Base-by-base conservation (phyloP, 2,888 invertebrate genomes). In the Polietes domitor region DNA sequence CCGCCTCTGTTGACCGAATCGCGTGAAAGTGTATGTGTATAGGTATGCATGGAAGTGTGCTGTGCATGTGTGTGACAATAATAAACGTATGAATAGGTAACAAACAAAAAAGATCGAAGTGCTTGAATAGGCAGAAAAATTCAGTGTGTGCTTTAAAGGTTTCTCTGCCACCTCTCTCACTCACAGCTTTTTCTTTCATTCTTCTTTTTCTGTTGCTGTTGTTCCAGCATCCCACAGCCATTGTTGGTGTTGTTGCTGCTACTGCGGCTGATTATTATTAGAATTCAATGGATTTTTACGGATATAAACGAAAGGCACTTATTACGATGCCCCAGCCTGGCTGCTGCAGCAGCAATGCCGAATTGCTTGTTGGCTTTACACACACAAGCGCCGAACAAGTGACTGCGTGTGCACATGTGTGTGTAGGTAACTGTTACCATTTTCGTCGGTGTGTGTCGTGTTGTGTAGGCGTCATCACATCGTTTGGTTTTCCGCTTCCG, bases 71-170 rank as follows among this genome's bases (percentile, higher is more conserved):
- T 19, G 32, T 47, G 17, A 55, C 47, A 53, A 41, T 81, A 21
- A 72, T 41, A 84, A 79, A 80, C 79, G 61, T 70, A 58, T 50
- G 37, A 75, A 55, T 63, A 55, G 74, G 70, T 76, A 61, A 41
- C 37, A 41, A 80, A 71, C 63, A 90, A 90, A 90, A 86, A 90
- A 28, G 37, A 89, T 82, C 58, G 83, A 86, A 87, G 81, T 87
- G 87, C 86, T 86, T 86, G 84, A 83, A 84, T 87, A 84, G 87
- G 87, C 86, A 86, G 79, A 85, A 86, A 72, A 85, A 65, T 75
- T 58, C 26, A 9, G 37, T 65, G 58, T 65, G 58, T 43, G 55
- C 73, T 80, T 68, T 76, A 73, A 73, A 76, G 72, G 72, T 71
- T 74, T 43, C 10, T 50, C 21, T 63, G 32, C 50, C 74, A 32